Conservation (phyloP, 2,113 vertebrate genomes). For the Coregonus clupeaformis region DNA sequence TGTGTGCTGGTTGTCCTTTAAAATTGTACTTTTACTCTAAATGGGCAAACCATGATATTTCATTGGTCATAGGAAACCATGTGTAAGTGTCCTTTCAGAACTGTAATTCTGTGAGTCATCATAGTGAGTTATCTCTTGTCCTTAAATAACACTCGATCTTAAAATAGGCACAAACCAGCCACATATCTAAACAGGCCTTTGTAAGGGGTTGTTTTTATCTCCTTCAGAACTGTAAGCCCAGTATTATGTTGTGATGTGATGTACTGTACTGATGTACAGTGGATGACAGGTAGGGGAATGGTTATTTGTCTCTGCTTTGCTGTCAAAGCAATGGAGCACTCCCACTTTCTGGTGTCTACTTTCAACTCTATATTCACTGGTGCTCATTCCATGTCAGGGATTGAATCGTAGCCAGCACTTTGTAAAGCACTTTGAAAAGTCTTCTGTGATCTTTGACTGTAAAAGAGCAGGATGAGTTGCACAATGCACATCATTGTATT, state of each 20-base stretch:
- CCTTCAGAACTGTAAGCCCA: background rate
- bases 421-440: background rate
- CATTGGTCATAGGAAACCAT: background rate
- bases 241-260: background rate
- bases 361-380: conserved; percentile 33
- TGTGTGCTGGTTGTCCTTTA: background rate
- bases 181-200: background rate
- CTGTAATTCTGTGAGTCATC: background rate
- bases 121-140: background rate
- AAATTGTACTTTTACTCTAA: background rate
- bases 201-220: background rate
- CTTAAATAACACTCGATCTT: background rate
- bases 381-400: conserved; percentile 30
- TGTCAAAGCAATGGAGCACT: conserved; percentile 54
- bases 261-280: background rate
- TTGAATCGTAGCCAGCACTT: conserved; percentile 39
- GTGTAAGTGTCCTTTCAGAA: background rate
- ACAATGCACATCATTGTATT: no score
- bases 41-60: background rate
- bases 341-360: conserved; percentile 57
- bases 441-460: background rate
- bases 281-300: conserved; percentile 43
- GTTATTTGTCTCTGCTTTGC: conserved; percentile 48
- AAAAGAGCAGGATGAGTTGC: no score
- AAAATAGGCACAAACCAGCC: background rate